phyloP scores from a whole-genome alignment of 2,888 invertebrate species.

The Andrena marginata region DNA sequence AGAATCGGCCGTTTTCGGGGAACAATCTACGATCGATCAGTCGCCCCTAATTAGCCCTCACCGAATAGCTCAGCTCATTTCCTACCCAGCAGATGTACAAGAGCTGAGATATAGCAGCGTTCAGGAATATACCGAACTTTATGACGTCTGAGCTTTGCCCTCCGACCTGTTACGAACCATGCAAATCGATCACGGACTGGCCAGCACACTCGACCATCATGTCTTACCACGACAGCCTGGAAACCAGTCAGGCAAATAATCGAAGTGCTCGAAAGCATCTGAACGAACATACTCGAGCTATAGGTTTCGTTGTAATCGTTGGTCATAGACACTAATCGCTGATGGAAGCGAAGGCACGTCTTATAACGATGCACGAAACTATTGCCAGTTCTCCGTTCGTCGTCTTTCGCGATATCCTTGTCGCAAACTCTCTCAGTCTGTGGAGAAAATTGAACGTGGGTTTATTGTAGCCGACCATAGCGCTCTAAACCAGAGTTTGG shows the following conservation, averaged over 20 bases:
- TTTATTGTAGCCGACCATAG: not conserved
- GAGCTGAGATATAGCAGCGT: conserved; percentile 74
- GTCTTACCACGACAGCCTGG: conserved; percentile 74
- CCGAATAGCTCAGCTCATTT: conserved; percentile 75
- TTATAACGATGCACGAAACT: conserved; percentile 62
- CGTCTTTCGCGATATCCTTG: too few species aligned
- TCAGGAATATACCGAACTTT: conserved; percentile 74
- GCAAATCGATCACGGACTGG: conserved; percentile 55
- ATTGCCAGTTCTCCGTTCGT: conserved; percentile 6
- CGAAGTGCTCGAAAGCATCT: conserved; percentile 77
- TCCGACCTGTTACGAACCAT: conserved; percentile 66
- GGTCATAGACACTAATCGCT: conserved; percentile 68
- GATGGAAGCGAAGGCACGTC: conserved; percentile 72
- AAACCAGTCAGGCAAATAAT: conserved; percentile 81
- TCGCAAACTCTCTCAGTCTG: not conserved
- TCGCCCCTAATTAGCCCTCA: conserved; percentile 41
- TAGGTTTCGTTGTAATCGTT: conserved; percentile 74
- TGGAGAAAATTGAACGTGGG: not conserved
- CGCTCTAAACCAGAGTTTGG: not conserved
- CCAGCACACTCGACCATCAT: conserved; percentile 20
- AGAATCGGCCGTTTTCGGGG: not conserved
- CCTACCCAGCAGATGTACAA: conserved; percentile 77
- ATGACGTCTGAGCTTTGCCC: conserved; percentile 70
- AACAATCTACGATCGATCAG: conserved; percentile 1
- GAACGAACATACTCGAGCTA: conserved; percentile 74